Evolutionary conservation across 2,888 invertebrate species (phyloP), one percentile per base, ranked within the genome.

Genomic region (Neoitamus cyanurus): DNA sequence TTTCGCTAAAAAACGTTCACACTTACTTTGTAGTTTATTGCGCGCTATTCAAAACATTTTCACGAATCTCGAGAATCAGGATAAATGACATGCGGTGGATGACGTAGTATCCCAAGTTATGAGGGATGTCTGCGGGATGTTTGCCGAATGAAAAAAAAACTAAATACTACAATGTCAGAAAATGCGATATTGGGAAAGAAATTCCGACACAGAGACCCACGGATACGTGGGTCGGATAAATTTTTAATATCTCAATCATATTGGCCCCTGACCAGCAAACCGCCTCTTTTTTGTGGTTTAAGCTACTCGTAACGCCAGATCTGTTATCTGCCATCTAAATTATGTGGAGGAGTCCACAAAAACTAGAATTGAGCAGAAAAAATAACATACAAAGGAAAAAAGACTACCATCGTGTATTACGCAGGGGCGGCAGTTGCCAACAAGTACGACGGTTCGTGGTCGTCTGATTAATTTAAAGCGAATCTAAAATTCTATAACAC

Each of bases 401-500:
- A n/a, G 20, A 13, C 68, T 15, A 9, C 30, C 37, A 3, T 4
- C 37, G 15, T 73, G 36, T n/a, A 73, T 73, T 31, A 70, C 28
- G 70, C 31, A 70, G n/a, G 70, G 31, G 11, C 11, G 25, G 11
- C 11, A 9, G 11, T 36, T 73, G 13, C 1, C 36, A 36, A 37
- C 36, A 73, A 34, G 20, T 73, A 15, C 20, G n/a, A 37, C 6
- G 37, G 73, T 34, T n/a, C n/a, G 48, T 2, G 11, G 31, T 20
- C 28, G 7, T 28, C 58, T 30, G 78, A 48, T 78, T 78, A 78
- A 78, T 78, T 78, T 48, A 78, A 78, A 78, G 48, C 34, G 58
- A 30, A 78, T 78, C 58, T 78, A 78, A 78, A 78, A 78, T 78
- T 78, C 78, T 78, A 78, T 78, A 78, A 78, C 78, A 28, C 78